Evolutionary conservation across 2,797 vertebrate genomes (phyloP), one percentile per base, ranked within the genome.

Genomic region (Bovichtus variegatus): DNA sequence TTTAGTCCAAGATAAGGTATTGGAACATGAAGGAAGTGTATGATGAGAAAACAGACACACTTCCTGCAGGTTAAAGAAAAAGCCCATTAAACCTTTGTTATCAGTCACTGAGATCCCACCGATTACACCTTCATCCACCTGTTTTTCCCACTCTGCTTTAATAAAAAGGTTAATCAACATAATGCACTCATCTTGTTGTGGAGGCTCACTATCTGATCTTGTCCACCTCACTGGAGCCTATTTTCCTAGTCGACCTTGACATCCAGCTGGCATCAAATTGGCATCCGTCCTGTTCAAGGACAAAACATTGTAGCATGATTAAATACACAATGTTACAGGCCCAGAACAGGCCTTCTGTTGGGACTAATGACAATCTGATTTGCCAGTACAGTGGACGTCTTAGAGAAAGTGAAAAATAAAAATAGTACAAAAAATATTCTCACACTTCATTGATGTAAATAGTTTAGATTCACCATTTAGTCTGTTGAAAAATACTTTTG

Each of bases 221-320:
- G 7, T 84, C 71, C 76, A 68, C 69, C 70, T 87, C 44, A 60
- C 25, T 51, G 51, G 59, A 85, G 67, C 66, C 41, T 40, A 57
- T 78, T 71, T n/a, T 79, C 65, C 66, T 46, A 18, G 43, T 50
- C 36, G 46, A 69, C 91, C 89, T 92, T 89, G 86, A 82, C 62
- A 66, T 86, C 84, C 88, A 90, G 72, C 84, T 93, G 90, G 89
- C 84, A 90, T 71, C 68, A 46, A 79, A 81, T 79, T 91, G 87
- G 90, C 87, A 87, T 59, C 53, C 27, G 0, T 86, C 69, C 81
- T 71, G 78, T 65, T 77, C 53, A 72, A 80, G 70, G 74, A 55
- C 72, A 77, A 66, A 75, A 68, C 46, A 69, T 51, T 62, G 69
- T 47, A 55, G 21, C 27, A 44, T 69, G 64, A 81, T 72, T 74